Conservation (phyloP, 2,113 vertebrate genomes). For the Bombycilla garrulus region DNA sequence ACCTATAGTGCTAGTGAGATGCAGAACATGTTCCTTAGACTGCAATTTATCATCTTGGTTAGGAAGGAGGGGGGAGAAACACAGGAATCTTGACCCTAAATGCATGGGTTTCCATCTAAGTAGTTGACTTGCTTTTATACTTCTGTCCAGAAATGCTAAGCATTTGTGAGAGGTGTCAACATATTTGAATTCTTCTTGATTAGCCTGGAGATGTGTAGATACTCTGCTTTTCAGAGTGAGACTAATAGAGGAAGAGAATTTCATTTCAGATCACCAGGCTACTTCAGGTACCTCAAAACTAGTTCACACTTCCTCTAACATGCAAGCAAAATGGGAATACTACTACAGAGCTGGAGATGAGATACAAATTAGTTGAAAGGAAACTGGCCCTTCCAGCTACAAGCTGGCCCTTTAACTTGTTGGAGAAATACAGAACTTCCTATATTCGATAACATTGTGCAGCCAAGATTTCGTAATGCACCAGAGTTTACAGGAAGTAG, state of each 20-base stretch:
- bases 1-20: neutral
- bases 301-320: neutral
- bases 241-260: neutral
- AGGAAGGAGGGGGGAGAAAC: neutral
- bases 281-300: neutral
- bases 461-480: neutral
- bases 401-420: neutral
- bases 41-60: neutral
- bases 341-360: neutral
- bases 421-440: neutral
- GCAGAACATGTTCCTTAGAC: neutral
- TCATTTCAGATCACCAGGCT: neutral
- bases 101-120: neutral
- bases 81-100: neutral
- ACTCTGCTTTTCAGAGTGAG: neutral
- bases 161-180: neutral
- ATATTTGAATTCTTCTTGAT: neutral
- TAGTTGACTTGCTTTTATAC: neutral
- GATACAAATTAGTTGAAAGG: neutral
- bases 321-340: neutral
- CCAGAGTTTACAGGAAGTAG: neutral
- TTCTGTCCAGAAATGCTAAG: neutral
- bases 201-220: neutral
- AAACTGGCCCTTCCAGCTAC: neutral
- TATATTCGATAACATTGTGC: neutral